Evolutionary conservation across 2,797 vertebrate genomes (phyloP).

Genomic region (Centropyge bicolor): DNA sequence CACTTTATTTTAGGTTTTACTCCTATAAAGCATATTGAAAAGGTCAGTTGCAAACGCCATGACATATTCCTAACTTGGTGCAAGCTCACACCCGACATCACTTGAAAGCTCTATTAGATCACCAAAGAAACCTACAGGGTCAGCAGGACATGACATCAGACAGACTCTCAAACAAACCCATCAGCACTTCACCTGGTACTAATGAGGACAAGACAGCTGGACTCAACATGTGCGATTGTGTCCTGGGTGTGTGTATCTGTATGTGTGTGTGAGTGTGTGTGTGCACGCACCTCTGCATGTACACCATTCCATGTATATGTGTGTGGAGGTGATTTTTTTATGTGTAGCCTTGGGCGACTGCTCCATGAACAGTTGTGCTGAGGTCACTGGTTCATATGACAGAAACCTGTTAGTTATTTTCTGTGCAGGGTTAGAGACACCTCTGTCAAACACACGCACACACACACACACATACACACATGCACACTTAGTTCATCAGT

Average conservation of each 20-base stretch:
- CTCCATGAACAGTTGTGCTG: conserved; percentile 59
- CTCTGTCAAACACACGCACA: conserved; percentile 38
- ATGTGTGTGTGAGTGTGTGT: conserved; percentile 28
- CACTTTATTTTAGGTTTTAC: conserved; percentile 24
- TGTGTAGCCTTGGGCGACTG: conserved; percentile 23
- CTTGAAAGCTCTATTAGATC: conserved; percentile 53
- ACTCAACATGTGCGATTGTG: conserved; percentile 49
- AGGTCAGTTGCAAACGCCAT: neutral
- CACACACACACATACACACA: conserved; percentile 26
- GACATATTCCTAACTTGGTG: neutral
- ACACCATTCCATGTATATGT: conserved; percentile 8
- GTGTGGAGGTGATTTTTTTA: conserved; percentile 28
- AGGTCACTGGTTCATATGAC: conserved; percentile 53
- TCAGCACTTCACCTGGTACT: conserved; percentile 54
- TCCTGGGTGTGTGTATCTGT: conserved; percentile 17
- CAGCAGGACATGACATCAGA: conserved; percentile 63
- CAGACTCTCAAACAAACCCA: conserved; percentile 30
- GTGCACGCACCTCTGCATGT: conserved; percentile 27
- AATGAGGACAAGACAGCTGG: conserved; percentile 63
- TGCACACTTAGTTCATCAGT: conserved; percentile 35
- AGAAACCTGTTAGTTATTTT: conserved; percentile 57
- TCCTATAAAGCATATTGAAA: neutral
- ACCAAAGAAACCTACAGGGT: conserved; percentile 18
- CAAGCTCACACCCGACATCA: conserved; percentile 36
- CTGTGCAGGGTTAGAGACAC: conserved; percentile 17